Conservation (phyloP, 2,113 vertebrate genomes). For the Lipotes vexillifer region DNA sequence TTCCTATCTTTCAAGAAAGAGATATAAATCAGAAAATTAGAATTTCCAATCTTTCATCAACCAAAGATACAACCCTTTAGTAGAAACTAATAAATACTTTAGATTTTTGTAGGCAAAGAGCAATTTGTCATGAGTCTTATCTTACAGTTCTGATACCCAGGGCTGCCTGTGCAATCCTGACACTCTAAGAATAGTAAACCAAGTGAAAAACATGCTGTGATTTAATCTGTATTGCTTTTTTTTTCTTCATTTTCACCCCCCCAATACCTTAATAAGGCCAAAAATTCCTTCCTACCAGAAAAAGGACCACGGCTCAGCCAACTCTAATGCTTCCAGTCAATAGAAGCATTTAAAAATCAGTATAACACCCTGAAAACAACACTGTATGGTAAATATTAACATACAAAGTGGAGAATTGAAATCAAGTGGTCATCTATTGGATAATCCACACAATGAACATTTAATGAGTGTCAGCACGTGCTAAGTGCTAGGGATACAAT, state of each 20-base stretch:
- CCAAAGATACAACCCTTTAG: background rate
- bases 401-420: background rate
- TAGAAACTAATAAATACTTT: conserved; percentile 8
- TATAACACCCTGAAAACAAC: background rate
- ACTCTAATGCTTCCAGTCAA: background rate
- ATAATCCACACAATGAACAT: background rate
- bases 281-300: conserved; percentile 1
- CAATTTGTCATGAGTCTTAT: background rate
- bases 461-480: background rate
- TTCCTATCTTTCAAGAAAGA: background rate
- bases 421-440: background rate
- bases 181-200: background rate
- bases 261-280: background rate
- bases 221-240: background rate
- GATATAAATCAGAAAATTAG: background rate
- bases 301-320: background rate
- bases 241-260: background rate
- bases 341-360: background rate
- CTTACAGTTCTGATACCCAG: background rate
- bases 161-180: background rate
- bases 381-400: background rate
- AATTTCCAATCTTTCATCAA: conserved; percentile 35
- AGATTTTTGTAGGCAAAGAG: conserved; percentile 4
- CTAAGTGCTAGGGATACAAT: background rate
- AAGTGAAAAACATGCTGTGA: background rate